Evolutionary conservation across 2,888 invertebrate species (phyloP).

Genomic region (Drosophila stalkeri): DNA sequence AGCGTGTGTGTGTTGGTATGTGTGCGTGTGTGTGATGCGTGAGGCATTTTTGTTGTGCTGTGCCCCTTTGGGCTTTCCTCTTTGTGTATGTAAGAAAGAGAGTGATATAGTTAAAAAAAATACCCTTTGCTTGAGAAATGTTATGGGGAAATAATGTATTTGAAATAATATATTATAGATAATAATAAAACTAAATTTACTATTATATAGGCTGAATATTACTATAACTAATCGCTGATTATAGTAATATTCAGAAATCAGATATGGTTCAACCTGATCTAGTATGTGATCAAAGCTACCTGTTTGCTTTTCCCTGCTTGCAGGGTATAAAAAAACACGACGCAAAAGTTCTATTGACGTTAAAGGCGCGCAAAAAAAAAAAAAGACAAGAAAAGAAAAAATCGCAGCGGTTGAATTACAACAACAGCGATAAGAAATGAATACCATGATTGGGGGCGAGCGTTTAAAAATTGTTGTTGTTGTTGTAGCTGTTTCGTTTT

Average conservation of each 20-base stretch:
- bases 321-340: conserved; percentile 36
- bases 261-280: neutral
- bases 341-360: conserved; percentile 59
- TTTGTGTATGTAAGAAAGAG: conserved; percentile 11
- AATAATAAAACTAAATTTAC: too few relatives aligned
- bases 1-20: neutral
- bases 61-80: conserved; percentile 11
- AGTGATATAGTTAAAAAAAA: neutral
- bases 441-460: conserved; percentile 17
- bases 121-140: neutral
- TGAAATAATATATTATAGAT: neutral
- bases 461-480: conserved; percentile 2
- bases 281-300: neutral
- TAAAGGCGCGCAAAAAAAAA: conserved; percentile 17
- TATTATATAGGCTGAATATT: neutral
- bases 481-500: neutral
- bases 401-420: conserved; percentile 8
- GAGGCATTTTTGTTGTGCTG: conserved; percentile 1
- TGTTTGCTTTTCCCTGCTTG: neutral
- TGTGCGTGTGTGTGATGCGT: conserved; percentile 8
- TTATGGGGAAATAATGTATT: neutral
- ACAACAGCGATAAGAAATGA: conserved; percentile 23
- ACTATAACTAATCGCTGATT: neutral
- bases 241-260: neutral
- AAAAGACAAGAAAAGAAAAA: neutral